Base-by-base conservation (phyloP, 2,113 vertebrate genomes). In the Notothenia rossii region DNA sequence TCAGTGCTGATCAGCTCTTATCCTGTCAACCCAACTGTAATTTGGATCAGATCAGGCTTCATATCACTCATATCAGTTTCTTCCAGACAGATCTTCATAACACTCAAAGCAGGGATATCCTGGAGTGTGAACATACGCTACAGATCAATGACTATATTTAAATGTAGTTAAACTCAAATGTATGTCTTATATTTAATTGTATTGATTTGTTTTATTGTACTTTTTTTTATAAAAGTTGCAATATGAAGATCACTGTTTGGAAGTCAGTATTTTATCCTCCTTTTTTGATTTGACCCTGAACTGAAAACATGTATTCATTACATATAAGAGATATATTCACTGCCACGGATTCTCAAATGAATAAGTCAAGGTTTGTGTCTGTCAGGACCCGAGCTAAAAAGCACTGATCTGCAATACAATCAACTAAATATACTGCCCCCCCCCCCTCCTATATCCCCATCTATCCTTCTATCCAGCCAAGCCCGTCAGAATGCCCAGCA, bases 401-500 rank as follows among this genome's bases (percentile, higher is more conserved):
- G 72, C 72, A 49, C 63, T 86, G 75, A 87, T 85, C 25, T 3
- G 11, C 15, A 1, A 46, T 8, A 20, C 68, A 14, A 45, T 17
- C 10, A 12, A 25, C 53, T 85, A 65, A 83, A 56, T 11, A 4
- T 25, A 3, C 25, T 51, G 2, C 12, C 20, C 11, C 17, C 12
- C 20, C 11, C 20, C 20, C 43, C 25, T 10, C 20, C 11, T 17
- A n/a, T 74, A 13, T 75, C 43, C 43, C 11, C 20, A 58, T 61
- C 20, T 53, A 14, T 14, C 45, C 40, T 93, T 36, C 66, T 55
- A 0, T 64, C 0, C 90, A 99, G 98, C 88, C 98, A 99, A 96
- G 96, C 97, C 15, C 96, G 98, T 70, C 95, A 97, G 94, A 96
- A 97, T 61, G 90, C 92, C 36, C 96, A 97, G 75, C 91, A 96